Percentiles rank a stretch among this genome's conserved stretches.
These are phyloP conservation scores for Tribolium castaneum DNA, from an alignment of 1,140 invertebrate species.

Conservation along the genomic window DNA sequence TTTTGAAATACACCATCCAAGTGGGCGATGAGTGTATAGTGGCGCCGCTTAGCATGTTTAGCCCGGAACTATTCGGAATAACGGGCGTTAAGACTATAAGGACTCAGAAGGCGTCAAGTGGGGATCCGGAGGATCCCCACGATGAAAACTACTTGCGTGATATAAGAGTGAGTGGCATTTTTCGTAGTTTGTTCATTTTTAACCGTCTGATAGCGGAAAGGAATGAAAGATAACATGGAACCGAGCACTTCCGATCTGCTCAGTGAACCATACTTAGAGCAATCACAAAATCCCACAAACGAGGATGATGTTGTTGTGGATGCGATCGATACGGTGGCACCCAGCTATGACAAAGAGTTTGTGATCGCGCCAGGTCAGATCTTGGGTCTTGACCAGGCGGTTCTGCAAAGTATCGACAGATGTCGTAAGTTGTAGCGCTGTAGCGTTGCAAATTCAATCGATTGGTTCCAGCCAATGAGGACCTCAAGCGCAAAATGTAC, in stretches of 20 bases:
- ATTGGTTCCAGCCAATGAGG: slow-evolving; percentile 74
- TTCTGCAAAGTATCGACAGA: slow-evolving; percentile 91
- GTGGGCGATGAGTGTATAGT: slow-evolving; percentile 95
- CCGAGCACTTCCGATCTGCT: slow-evolving; percentile 61
- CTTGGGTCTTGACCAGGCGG: slow-evolving; percentile 88
- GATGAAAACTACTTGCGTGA: slow-evolving; percentile 92
- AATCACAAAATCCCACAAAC: slow-evolving; percentile 63
- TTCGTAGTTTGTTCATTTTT: slow-evolving; percentile 48
- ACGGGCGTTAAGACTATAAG: slow-evolving; percentile 80
- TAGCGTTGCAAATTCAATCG: slow-evolving; percentile 14
- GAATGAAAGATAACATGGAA: slow-evolving; percentile 73
- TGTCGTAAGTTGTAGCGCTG: slow-evolving; percentile 73
- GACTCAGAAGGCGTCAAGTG: slow-evolving; percentile 78
- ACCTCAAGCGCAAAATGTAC: slow-evolving; percentile 95
- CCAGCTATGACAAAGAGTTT: slow-evolving; percentile 70
- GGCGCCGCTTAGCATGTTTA: slow-evolving; percentile 88
- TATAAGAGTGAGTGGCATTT: slow-evolving; percentile 74
- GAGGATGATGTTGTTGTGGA: slow-evolving; percentile 88
- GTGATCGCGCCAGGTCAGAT: slow-evolving; percentile 80
- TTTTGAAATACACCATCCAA: slow-evolving; percentile 82
- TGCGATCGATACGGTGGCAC: slow-evolving; percentile 71
- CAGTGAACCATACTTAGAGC: slow-evolving; percentile 61
- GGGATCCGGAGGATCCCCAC: slow-evolving; percentile 93
- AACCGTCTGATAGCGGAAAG: slow-evolving; percentile 65
- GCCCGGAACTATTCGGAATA: slow-evolving; percentile 88